Percentiles rank a stretch among this genome's conserved stretches.
phyloP scores from a whole-genome alignment of 2,113 vertebrate species.

The Oryzias celebensis region DNA sequence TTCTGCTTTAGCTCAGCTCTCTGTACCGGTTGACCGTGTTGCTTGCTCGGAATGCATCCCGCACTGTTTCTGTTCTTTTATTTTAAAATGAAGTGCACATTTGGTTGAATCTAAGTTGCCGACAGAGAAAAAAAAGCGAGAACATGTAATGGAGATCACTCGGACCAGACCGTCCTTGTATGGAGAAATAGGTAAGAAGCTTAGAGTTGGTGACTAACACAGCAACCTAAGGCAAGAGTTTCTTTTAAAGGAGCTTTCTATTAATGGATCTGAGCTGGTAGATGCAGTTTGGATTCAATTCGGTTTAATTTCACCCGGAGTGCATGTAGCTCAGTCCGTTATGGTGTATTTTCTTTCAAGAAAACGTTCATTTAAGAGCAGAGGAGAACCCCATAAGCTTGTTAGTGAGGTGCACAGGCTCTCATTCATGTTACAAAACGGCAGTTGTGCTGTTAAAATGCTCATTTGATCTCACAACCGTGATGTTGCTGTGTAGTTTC shows the following conservation, averaged over 20 bases:
- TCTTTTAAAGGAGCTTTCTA: neutral
- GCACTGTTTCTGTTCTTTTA: neutral
- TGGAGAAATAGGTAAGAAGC: conserved; percentile 79
- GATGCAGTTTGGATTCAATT: neutral
- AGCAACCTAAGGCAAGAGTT: neutral
- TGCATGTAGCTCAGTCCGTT: neutral
- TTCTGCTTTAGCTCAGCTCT: neutral
- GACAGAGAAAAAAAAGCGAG: conserved; percentile 5
- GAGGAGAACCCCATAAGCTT: conserved; percentile 23
- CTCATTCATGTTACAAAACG: neutral
- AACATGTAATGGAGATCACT: conserved; percentile 68
- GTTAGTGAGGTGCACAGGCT: conserved; percentile 21
- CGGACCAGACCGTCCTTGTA: conserved; percentile 74
- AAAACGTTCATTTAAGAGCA: conserved; percentile 5
- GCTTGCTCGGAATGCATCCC: conserved; percentile 11
- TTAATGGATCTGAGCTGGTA: neutral
- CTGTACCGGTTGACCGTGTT: neutral
- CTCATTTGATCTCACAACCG: neutral
- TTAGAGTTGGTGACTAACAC: conserved; percentile 37
- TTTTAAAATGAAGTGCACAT: conserved; percentile 4
- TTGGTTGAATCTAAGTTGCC: conserved; percentile 9
- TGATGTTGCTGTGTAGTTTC: neutral
- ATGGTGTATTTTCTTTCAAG: conserved; percentile 3
- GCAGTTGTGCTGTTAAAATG: neutral
- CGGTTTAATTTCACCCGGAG: neutral